Evolutionary conservation across 2,888 invertebrate species (phyloP).

Genomic region (Nycteola revayana): DNA sequence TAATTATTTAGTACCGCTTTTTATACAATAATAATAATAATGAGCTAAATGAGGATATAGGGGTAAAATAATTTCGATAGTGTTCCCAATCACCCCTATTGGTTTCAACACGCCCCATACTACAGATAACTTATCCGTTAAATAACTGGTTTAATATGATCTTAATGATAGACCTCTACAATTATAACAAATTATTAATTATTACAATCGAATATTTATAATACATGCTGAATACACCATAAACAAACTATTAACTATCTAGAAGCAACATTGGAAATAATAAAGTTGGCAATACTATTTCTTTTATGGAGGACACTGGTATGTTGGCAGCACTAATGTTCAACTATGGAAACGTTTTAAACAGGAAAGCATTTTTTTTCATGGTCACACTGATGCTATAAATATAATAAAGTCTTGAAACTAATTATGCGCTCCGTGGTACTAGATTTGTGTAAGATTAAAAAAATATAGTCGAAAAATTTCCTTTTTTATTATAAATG

Average conservation of each 20-base stretch:
- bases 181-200: constrained; percentile 29
- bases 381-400: constrained; percentile 9
- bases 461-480: too few relatives aligned
- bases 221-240: constrained; percentile 25
- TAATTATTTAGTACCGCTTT: too few relatives aligned
- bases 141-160: constrained; percentile 6
- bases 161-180: constrained; percentile 34
- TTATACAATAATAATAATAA: too few relatives aligned
- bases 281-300: constrained; percentile 33
- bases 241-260: constrained; percentile 32
- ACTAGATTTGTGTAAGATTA: not conserved
- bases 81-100: too few relatives aligned
- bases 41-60: too few relatives aligned
- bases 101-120: too few relatives aligned
- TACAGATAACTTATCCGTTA: constrained; percentile 8
- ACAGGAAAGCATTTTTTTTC: constrained; percentile 5
- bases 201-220: constrained; percentile 11
- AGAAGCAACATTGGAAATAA: constrained; percentile 27
- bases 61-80: too few relatives aligned
- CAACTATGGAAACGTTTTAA: constrained; percentile 8
- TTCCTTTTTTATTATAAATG: too few relatives aligned
- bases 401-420: constrained; percentile 7
- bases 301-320: constrained; percentile 22
- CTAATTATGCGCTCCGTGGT: constrained; percentile 24
- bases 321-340: constrained; percentile 29